A percentile compares a stretch with the other conserved stretches of the same genome.
These are phyloP conservation scores for Batillaria attramentaria DNA, from an alignment of 1,140 invertebrate genomes.

Conservation along the genomic window DNA sequence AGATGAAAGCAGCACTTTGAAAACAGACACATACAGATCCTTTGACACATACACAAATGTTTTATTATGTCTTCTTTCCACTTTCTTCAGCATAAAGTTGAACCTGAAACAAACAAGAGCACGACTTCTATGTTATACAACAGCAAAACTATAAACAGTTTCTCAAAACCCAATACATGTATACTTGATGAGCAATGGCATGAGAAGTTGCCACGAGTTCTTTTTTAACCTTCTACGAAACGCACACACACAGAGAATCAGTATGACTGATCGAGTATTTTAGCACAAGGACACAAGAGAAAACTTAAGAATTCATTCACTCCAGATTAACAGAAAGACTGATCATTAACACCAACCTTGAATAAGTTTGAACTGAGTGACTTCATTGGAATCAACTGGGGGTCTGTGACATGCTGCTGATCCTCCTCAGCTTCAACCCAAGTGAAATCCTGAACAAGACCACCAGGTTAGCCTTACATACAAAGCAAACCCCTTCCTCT, in stretches of 20 bases:
- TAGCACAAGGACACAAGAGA: too few relatives aligned
- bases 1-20: not conserved
- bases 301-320: too few relatives aligned
- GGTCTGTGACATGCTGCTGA: not conserved
- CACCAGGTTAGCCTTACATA: not conserved
- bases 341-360: conserved; percentile 7
- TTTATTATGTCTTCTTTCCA: conserved; percentile 5
- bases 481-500: too few relatives aligned
- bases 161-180: not conserved
- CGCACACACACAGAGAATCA: too few relatives aligned
- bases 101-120: conserved; percentile 9
- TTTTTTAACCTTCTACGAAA: too few relatives aligned
- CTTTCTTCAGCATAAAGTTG: conserved; percentile 30
- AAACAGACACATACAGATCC: not conserved
- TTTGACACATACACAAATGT: not conserved
- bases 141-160: too few relatives aligned
- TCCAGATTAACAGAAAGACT: not conserved
- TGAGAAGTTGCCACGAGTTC: too few relatives aligned
- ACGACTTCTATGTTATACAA: too few relatives aligned
- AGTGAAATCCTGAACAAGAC: not conserved
- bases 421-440: conserved; percentile 11
- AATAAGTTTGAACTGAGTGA: conserved; percentile 31
- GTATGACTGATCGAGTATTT: too few relatives aligned
- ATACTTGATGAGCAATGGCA: too few relatives aligned
- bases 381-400: conserved; percentile 26